Evolutionary conservation across 2,797 vertebrate species (phyloP).

Genomic region (Clarias laeviceps): DNA sequence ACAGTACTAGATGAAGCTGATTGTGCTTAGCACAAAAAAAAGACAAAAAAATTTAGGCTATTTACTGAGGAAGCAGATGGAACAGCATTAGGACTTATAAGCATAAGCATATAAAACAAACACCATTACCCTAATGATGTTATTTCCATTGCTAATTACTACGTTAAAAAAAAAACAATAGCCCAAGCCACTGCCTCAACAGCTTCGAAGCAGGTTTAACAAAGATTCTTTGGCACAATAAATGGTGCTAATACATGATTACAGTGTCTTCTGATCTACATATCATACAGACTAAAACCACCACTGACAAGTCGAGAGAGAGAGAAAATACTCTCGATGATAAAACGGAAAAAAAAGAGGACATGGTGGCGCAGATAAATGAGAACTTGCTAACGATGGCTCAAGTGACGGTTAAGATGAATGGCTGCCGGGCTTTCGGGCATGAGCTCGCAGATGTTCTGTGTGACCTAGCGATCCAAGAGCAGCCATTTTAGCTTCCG

Average conservation of each 20-base stretch:
- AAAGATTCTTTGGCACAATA: slow-evolving; percentile 39
- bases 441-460: slow-evolving; percentile 54
- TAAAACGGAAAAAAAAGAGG: slow-evolving; percentile 5
- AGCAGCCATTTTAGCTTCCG: slow-evolving; percentile 44
- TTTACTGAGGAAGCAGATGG: background rate
- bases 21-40: slow-evolving; percentile 29
- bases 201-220: background rate
- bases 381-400: slow-evolving; percentile 18
- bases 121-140: background rate
- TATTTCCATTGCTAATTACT: background rate
- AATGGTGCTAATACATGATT: background rate
- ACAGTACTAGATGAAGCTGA: slow-evolving; percentile 57
- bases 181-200: background rate
- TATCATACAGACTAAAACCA: background rate
- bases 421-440: slow-evolving; percentile 10
- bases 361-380: slow-evolving; percentile 47
- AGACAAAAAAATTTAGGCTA: background rate
- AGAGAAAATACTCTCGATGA: background rate
- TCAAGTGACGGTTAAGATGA: slow-evolving; percentile 19
- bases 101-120: background rate
- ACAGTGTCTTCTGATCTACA: slow-evolving; percentile 13
- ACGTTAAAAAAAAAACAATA: background rate
- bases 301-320: background rate
- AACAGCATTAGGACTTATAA: background rate
- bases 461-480: slow-evolving; percentile 14